Evolutionary conservation across 2,797 vertebrate genomes (phyloP).

Genomic region (Oreonectes daqikongensis): DNA sequence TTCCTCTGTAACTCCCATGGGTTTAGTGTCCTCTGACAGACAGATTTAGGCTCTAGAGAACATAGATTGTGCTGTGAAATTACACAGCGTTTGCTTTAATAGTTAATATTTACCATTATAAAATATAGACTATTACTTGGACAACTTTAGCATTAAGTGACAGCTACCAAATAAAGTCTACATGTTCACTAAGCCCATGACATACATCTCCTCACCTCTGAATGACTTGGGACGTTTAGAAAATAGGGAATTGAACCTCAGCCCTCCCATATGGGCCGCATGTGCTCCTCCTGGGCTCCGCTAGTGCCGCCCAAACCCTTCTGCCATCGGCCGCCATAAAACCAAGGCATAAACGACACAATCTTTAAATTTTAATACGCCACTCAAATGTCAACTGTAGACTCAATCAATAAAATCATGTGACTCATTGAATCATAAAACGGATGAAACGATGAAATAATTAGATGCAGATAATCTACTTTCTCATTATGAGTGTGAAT

Average conservation of each 20-base stretch:
- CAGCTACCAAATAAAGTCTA: constrained; percentile 31
- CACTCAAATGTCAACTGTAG: constrained; percentile 55
- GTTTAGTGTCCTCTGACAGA: constrained; percentile 32
- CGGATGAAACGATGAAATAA: constrained; percentile 41
- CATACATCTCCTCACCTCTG: constrained; percentile 33
- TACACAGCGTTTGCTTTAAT: constrained; percentile 11
- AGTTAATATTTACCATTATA: constrained; percentile 6
- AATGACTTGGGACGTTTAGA: constrained; percentile 15
- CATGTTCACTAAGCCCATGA: too few species aligned
- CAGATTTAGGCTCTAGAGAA: constrained; percentile 35
- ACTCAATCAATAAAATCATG: constrained; percentile 56
- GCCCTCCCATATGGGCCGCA: constrained; percentile 39
- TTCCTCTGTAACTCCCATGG: constrained; percentile 41
- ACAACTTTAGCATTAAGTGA: constrained; percentile 30
- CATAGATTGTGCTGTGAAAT: constrained; percentile 13
- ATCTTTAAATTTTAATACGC: constrained; percentile 47
- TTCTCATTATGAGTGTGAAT: constrained; percentile 54
- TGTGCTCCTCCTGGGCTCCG: constrained; percentile 14
- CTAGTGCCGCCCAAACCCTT: constrained; percentile 33
- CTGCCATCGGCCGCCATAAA: constrained; percentile 35
- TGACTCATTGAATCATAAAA: constrained; percentile 56
- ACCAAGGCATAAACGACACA: constrained; percentile 44
- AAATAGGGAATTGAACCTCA: constrained; percentile 16
- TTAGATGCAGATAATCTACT: constrained; percentile 50
- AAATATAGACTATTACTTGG: constrained; percentile 42